Percentiles rank a stretch among this genome's conserved stretches.
These are phyloP conservation scores for Papilio polyxenes DNA, from an alignment of 1,140 invertebrate species.

Conservation along the genomic window DNA sequence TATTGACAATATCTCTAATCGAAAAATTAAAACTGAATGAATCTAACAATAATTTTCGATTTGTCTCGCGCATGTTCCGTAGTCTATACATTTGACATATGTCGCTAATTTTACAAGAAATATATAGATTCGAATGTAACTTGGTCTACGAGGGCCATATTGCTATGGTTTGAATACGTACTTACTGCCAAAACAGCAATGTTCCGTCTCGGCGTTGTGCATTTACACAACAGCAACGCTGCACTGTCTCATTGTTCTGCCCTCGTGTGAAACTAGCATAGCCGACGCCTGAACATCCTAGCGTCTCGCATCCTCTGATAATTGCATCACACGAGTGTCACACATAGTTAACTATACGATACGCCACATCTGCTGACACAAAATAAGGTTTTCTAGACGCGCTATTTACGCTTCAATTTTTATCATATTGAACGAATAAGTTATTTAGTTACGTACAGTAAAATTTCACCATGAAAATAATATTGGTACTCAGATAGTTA, in stretches of 20 bases:
- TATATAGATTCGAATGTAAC: too few species aligned
- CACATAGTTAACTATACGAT: neutral
- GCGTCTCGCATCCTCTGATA: conserved; percentile 28
- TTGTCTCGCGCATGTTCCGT: too few species aligned
- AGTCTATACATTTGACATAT: too few species aligned
- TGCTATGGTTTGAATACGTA: too few species aligned
- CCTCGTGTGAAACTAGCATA: neutral
- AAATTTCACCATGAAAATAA: neutral
- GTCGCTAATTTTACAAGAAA: neutral
- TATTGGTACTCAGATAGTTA: neutral
- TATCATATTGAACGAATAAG: neutral
- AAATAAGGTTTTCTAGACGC: conserved; percentile 23
- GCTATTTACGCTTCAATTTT: neutral
- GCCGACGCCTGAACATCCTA: conserved; percentile 29
- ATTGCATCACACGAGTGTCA: conserved; percentile 30
- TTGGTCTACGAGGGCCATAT: too few species aligned
- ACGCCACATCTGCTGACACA: neutral
- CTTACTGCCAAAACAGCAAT: too few species aligned
- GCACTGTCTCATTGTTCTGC: neutral
- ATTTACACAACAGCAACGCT: too few species aligned
- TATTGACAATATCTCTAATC: too few species aligned
- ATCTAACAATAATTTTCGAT: too few species aligned
- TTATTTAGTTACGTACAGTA: neutral
- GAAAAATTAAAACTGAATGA: too few species aligned
- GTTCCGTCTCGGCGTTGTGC: too few species aligned